These are phyloP conservation scores for Phocides pigmalion DNA, from an alignment of 1,140 invertebrate species.

Conservation along the genomic window DNA sequence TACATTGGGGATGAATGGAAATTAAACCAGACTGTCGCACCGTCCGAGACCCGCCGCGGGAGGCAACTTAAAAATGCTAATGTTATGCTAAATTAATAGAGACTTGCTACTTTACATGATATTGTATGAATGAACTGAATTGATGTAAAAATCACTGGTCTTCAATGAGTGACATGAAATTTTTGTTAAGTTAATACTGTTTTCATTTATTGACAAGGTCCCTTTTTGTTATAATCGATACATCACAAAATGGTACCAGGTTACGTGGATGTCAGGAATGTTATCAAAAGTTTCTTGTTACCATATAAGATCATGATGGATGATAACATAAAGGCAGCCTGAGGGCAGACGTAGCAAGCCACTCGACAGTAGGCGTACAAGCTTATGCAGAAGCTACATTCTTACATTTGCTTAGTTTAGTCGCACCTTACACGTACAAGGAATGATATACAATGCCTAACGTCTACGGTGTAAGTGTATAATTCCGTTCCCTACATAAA, in stretches of 20 bases:
- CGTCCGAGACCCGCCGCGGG: neutral
- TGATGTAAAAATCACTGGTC: neutral
- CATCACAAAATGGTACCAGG: neutral
- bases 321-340: neutral
- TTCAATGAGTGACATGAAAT: neutral
- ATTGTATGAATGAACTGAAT: neutral
- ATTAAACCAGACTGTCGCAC: neutral
- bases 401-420: conserved; percentile 48
- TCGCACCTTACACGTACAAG: conserved; percentile 49
- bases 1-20: neutral
- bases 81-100: neutral
- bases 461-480: conserved; percentile 45
- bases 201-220: no score
- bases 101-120: neutral
- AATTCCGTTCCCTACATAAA: conserved; percentile 58
- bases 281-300: no score
- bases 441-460: conserved; percentile 59
- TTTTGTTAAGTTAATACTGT: neutral
- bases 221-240: no score
- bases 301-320: neutral
- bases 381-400: conserved; percentile 5
- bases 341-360: neutral
- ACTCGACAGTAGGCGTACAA: neutral
- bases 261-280: no score
- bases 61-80: neutral